These are phyloP conservation scores for Carduelis carduelis DNA, from an alignment of 2,797 vertebrate species.

Conservation along the genomic window DNA sequence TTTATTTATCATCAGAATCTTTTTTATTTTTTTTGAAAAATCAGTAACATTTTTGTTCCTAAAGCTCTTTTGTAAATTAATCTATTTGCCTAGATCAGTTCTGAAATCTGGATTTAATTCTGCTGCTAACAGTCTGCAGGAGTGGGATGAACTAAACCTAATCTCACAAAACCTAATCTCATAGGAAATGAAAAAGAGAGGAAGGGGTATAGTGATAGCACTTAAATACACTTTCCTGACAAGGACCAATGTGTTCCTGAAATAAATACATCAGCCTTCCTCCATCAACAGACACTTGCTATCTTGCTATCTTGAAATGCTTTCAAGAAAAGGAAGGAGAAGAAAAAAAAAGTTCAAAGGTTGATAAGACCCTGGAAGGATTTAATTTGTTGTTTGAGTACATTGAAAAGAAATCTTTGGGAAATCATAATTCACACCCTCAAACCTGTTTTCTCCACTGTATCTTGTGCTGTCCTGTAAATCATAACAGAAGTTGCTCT, in stretches of 20 bases:
- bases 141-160: not conserved
- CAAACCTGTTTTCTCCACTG: not conserved
- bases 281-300: not conserved
- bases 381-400: not conserved
- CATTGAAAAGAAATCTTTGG: not conserved
- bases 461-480: not conserved
- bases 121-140: not conserved
- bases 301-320: not conserved
- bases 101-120: not conserved
- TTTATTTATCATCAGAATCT: not conserved
- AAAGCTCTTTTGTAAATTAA: not conserved
- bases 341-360: not conserved
- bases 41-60: not conserved
- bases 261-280: not conserved
- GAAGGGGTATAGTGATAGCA: not conserved
- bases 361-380: not conserved
- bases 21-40: not conserved
- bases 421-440: not conserved
- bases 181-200: not conserved
- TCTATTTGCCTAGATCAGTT: not conserved
- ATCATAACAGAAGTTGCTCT: not conserved
- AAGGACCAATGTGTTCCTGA: not conserved
- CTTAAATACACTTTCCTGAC: not conserved
- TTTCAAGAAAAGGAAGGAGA: not conserved
- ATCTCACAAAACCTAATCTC: not conserved